Conservation (phyloP, 2,888 invertebrate genomes). For the Tricholauxania praeusta region DNA sequence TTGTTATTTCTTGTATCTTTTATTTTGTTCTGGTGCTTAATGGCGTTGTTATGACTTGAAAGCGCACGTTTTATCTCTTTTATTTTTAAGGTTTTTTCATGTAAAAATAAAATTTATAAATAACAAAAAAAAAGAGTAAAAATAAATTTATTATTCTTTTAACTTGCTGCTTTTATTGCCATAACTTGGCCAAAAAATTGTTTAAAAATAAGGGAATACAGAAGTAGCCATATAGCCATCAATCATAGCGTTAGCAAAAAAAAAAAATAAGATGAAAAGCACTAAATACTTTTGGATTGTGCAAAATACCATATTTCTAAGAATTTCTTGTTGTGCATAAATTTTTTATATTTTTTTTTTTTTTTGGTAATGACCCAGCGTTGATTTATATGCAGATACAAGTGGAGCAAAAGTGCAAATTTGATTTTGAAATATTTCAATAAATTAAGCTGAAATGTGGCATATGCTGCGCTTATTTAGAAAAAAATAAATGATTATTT, state of each 20-base stretch:
- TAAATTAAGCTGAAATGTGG: too few relatives aligned
- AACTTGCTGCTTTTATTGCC: too few relatives aligned
- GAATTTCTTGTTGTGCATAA: not conserved
- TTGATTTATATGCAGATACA: constrained; percentile 26
- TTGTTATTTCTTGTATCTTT: not conserved
- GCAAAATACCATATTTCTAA: not conserved
- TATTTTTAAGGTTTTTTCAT: constrained; percentile 42
- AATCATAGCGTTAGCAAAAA: not conserved
- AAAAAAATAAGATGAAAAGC: not conserved
- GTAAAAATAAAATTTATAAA: constrained; percentile 43
- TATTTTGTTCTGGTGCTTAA: not conserved
- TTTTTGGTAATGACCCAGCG: not conserved
- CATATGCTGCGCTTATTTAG: too few relatives aligned
- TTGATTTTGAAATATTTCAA: too few relatives aligned
- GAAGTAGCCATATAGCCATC: not conserved
- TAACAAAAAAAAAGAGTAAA: not conserved
- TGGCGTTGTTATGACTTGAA: constrained; percentile 21
- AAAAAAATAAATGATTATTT: not conserved
- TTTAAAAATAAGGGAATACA: not conserved
- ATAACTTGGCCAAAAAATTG: not conserved
- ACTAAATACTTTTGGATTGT: not conserved
- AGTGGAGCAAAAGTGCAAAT: constrained; percentile 27
- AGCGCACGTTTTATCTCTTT: constrained; percentile 21
- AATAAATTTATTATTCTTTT: too few relatives aligned
- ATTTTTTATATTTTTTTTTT: not conserved